phyloP scores from a whole-genome alignment of 2,113 vertebrate genomes.

The Zosterops lateralis region DNA sequence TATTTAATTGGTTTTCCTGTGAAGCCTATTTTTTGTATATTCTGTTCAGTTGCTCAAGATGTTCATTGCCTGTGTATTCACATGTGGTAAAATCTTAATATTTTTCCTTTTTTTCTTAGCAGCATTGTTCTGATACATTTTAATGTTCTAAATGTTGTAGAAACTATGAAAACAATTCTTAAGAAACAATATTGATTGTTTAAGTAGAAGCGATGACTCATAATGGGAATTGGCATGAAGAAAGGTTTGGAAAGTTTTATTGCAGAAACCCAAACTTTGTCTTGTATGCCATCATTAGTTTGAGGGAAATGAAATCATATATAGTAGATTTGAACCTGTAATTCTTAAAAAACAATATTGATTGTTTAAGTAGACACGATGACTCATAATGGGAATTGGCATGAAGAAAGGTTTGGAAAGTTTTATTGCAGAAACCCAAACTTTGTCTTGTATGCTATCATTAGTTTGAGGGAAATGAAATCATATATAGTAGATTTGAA shows the following conservation, averaged over 20 bases:
- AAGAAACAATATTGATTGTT: background rate
- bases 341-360: background rate
- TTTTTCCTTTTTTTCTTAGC: background rate
- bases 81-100: fast-evolving
- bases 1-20: background rate
- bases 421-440: background rate
- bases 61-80: background rate
- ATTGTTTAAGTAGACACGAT: background rate
- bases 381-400: background rate
- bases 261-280: background rate
- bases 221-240: background rate
- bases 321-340: background rate
- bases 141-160: background rate
- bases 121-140: background rate
- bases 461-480: background rate
- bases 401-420: background rate
- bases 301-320: background rate
- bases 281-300: background rate
- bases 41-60: background rate
- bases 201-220: background rate
- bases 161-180: background rate
- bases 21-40: background rate
- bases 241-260: background rate
- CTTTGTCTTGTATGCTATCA: background rate
- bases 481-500: background rate